phyloP scores from a whole-genome alignment of 2,888 invertebrate species.

The Carcina quercana region DNA sequence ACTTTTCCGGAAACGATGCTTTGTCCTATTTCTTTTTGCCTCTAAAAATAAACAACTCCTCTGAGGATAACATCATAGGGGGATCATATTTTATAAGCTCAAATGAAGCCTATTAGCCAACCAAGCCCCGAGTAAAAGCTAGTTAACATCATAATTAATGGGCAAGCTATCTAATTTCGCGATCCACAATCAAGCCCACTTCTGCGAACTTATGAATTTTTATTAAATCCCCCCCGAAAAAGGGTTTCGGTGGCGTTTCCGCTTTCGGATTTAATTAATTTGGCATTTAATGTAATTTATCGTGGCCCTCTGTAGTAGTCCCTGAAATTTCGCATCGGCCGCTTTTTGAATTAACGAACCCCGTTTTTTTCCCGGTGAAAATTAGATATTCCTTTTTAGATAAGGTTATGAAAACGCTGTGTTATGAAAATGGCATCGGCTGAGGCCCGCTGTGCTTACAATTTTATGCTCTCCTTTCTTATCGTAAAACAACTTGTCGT shows the following conservation, averaged over 20 bases:
- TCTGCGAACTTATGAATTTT: slow-evolving; percentile 36
- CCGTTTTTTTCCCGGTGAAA: slow-evolving; percentile 21
- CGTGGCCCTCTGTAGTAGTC: slow-evolving; percentile 23
- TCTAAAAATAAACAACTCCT: too few relatives aligned
- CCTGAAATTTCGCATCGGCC: slow-evolving; percentile 18
- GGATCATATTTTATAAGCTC: too few relatives aligned
- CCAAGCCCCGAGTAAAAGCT: slow-evolving; percentile 4
- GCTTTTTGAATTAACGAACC: slow-evolving; percentile 25
- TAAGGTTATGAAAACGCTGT: too few relatives aligned
- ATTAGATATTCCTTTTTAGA: slow-evolving; percentile 9
- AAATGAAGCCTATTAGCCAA: too few relatives aligned
- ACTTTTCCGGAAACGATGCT: too few relatives aligned
- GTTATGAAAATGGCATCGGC: too few relatives aligned
- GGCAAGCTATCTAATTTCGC: slow-evolving; percentile 9
- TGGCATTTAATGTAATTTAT: slow-evolving; percentile 58
- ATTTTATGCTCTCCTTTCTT: too few relatives aligned
- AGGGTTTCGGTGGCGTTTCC: slow-evolving; percentile 36
- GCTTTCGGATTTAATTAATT: slow-evolving; percentile 51
- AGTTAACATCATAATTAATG: slow-evolving; percentile 13
- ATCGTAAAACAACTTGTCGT: too few relatives aligned
- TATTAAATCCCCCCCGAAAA: slow-evolving; percentile 33
- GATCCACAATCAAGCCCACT: slow-evolving; percentile 23
- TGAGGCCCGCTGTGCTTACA: too few relatives aligned
- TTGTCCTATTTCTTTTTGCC: too few relatives aligned
- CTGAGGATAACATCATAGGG: too few relatives aligned